These are phyloP conservation scores for Pimpla rufipes DNA, from an alignment of 2,888 invertebrate genomes.

Conservation along the genomic window DNA sequence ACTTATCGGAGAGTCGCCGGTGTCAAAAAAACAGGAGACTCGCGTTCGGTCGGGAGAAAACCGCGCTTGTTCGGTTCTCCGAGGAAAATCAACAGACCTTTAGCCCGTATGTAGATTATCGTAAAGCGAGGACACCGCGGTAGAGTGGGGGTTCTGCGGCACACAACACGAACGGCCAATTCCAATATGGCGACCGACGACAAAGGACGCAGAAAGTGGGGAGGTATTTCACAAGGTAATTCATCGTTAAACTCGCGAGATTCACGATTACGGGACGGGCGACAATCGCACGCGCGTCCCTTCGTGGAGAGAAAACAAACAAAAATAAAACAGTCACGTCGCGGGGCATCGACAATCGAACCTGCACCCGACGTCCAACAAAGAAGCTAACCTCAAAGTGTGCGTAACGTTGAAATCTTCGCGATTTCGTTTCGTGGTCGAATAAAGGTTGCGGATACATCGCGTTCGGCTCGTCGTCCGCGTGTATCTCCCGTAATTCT, in stretches of 20 bases:
- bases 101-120: no score
- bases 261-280: slow-evolving; percentile 16
- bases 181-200: slow-evolving; percentile 85
- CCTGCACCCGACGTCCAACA: slow-evolving; percentile 65
- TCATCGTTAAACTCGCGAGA: slow-evolving; percentile 63
- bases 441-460: background rate
- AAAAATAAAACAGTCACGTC: background rate
- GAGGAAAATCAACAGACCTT: no score
- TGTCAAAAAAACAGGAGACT: no score
- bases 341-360: background rate
- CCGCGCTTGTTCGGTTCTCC: no score
- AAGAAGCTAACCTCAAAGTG: slow-evolving; percentile 83
- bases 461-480: background rate
- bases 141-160: background rate
- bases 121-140: no score
- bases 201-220: slow-evolving; percentile 86
- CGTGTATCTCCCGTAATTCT: background rate
- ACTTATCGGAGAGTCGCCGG: no score
- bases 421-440: slow-evolving; percentile 31
- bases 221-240: slow-evolving; percentile 85
- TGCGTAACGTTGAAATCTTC: slow-evolving; percentile 43
- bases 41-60: no score
- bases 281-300: slow-evolving; percentile 11
- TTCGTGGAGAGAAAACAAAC: background rate
- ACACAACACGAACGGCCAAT: slow-evolving; percentile 56